Conservation (phyloP, 1,140 invertebrate species). For the Magallana gigas region DNA sequence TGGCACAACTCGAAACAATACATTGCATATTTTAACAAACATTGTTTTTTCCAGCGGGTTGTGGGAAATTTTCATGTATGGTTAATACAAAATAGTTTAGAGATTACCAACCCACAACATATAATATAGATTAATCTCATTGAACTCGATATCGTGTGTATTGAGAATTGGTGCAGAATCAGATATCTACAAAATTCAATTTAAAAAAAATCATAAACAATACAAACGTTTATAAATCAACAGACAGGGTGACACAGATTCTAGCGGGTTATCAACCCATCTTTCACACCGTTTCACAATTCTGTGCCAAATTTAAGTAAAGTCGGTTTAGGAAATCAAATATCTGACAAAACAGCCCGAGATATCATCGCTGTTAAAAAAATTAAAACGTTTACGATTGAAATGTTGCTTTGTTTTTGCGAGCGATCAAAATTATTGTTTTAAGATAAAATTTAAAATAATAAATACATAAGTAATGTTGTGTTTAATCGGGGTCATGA, state of each 20-base stretch:
- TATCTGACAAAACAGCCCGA: background rate
- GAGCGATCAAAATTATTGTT: constrained; percentile 26
- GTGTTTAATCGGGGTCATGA: background rate
- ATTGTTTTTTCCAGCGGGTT: background rate
- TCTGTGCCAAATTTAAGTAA: constrained; percentile 30
- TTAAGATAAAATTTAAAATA: constrained; percentile 31
- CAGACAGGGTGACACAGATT: constrained; percentile 17
- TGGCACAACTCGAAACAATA: background rate
- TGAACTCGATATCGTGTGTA: constrained; percentile 33
- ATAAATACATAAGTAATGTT: constrained; percentile 28
- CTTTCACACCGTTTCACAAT: background rate
- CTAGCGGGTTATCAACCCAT: constrained; percentile 13
- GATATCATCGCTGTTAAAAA: constrained; percentile 20
- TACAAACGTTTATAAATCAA: background rate
- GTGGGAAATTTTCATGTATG: constrained; percentile 6
- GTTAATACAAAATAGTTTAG: background rate
- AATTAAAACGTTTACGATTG: constrained; percentile 31
- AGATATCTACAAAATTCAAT: constrained; percentile 10
- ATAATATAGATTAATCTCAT: background rate
- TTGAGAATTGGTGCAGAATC: constrained; percentile 1
- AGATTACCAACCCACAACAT: background rate
- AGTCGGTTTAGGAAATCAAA: background rate
- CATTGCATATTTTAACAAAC: background rate
- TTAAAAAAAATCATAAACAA: constrained; percentile 10
- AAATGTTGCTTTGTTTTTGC: background rate